Evolutionary conservation across 2,113 vertebrate species (phyloP), one percentile per base, ranked within the genome.

Genomic region (Acanthisitta chloris): DNA sequence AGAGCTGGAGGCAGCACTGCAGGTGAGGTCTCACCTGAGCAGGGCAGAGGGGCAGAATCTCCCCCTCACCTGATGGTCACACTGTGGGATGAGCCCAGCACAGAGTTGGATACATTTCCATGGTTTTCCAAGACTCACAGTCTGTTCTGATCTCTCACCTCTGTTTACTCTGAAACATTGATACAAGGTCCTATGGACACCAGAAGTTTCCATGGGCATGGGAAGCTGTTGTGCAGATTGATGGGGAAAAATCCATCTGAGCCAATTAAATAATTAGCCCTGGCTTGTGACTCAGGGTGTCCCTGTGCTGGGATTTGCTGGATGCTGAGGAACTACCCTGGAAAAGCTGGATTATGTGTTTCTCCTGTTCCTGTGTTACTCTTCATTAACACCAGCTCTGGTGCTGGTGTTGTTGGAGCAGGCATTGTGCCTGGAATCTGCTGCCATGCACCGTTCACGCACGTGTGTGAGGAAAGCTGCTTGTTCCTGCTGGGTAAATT

Each of bases 381-480:
- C 67, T 24, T 73, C 48, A 51, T 70, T 24, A 29, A 33, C 65
- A 31, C 19, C 54, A 9, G 17, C 28, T 7, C 43, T 67, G 40
- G 9, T 26, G 61, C 48, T 62, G 88, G 49, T 61, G 7, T 29
- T 3, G 2, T 4, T 36, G 54, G 69, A 43, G n/a, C n/a, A n/a
- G n/a, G n/a, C n/a, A n/a, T n/a, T n/a, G n/a, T n/a, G n/a, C n/a
- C n/a, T n/a, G n/a, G n/a, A n/a, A n/a, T 61, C 26, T 46, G 71
- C 71, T 34, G 46, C n/a, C n/a, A n/a, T n/a, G 52, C 28, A 54
- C 29, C 29, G 11, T 54, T 54, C 52, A 54, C 52, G n/a, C n/a
- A 54, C 0, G 1, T 2, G 8, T 0, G 8, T 45, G 36, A 13
- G 72, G 54, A 23, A n/a, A 52, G 16, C 46, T n/a, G 54, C 6